Conservation (phyloP, 2,888 invertebrate genomes). For the Lymantria monacha region DNA sequence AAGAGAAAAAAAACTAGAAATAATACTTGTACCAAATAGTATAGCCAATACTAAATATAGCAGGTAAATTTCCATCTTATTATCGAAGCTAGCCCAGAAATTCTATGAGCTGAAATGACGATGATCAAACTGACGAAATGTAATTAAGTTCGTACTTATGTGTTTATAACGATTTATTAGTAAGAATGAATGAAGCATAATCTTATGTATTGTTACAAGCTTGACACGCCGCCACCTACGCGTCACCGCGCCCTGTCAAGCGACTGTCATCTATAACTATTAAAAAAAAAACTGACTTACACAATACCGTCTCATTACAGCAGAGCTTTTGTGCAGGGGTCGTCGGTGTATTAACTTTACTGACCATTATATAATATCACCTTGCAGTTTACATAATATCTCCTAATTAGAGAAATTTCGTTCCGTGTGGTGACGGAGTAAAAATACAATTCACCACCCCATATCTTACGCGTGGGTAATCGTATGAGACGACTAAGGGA, state of each 20-base stretch:
- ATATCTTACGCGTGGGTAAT: no score
- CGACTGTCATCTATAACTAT: constrained; percentile 24
- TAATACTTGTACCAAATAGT: no score
- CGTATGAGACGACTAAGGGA: no score
- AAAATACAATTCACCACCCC: no score
- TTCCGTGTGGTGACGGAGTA: no score
- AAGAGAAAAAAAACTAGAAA: no score
- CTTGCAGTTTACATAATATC: constrained; percentile 25
- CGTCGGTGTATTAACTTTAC: constrained; percentile 23
- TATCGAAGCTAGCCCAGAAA: no score
- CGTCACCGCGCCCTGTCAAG: constrained; percentile 11
- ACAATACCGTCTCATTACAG: constrained; percentile 26
- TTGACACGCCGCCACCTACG: constrained; percentile 32
- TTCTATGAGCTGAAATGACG: no score
- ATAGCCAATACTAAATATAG: no score
- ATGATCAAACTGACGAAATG: no score
- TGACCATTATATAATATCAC: constrained; percentile 26
- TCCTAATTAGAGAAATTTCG: constrained; percentile 37
- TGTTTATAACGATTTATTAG: neutral
- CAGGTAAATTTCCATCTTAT: no score
- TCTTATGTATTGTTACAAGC: constrained; percentile 15
- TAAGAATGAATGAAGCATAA: constrained; percentile 22
- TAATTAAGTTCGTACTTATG: no score
- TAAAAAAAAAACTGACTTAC: constrained; percentile 31
- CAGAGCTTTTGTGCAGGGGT: constrained; percentile 28